These are phyloP conservation scores for Thumatha senex DNA, from an alignment of 2,888 invertebrate species.

Conservation along the genomic window DNA sequence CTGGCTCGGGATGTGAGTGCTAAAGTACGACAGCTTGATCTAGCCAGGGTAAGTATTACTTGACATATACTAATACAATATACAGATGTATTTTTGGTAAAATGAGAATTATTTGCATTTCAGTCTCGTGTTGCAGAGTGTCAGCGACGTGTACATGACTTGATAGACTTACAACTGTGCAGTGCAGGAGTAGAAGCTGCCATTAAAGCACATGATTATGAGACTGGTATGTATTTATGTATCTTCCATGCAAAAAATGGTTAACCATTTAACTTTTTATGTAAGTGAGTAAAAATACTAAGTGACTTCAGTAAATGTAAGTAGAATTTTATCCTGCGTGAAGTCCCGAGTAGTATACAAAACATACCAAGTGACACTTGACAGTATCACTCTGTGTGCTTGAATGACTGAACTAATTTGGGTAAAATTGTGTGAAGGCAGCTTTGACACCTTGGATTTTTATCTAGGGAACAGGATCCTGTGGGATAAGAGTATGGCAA, in stretches of 20 bases:
- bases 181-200: constrained; percentile 98
- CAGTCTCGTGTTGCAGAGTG: constrained; percentile 96
- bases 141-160: constrained; percentile 96
- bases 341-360: too few species aligned
- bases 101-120: neutral
- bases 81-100: neutral
- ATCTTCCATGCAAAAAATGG: too few species aligned
- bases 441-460: too few species aligned
- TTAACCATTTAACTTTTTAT: too few species aligned
- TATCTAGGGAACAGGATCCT: too few species aligned
- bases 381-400: too few species aligned
- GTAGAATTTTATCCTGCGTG: too few species aligned
- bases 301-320: too few species aligned
- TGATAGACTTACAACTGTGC: constrained; percentile 97
- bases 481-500: too few species aligned
- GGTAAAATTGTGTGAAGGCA: too few species aligned
- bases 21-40: constrained; percentile 96
- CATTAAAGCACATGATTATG: constrained; percentile 97
- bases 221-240: constrained; percentile 83
- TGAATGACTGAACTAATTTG: too few species aligned
- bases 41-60: constrained; percentile 88
- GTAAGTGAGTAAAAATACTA: neutral
- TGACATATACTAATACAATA: neutral
- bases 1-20: constrained; percentile 97
- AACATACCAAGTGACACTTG: too few species aligned